Evolutionary conservation across 1,140 invertebrate species (phyloP).

Genomic region (Hyles vespertilio): DNA sequence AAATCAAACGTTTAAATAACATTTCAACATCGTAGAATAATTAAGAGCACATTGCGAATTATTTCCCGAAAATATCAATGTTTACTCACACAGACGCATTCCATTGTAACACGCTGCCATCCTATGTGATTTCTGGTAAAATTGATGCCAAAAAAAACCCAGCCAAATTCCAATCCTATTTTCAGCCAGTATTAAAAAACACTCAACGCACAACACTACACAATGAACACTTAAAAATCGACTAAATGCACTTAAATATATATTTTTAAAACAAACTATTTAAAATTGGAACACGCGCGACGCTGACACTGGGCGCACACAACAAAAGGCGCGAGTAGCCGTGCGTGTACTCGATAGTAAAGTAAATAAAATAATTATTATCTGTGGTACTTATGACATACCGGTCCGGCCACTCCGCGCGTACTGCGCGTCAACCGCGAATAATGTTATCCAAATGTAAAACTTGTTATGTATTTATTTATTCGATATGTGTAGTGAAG

Average conservation of each 20-base stretch:
- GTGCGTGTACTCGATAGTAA: slow-evolving; percentile 9
- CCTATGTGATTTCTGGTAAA: no score
- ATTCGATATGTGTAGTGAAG: slow-evolving; percentile 33
- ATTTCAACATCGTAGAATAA: no score
- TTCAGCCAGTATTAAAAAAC: slow-evolving; percentile 4
- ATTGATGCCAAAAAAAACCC: not conserved
- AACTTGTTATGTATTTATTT: slow-evolving; percentile 46
- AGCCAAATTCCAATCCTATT: slow-evolving; percentile 12
- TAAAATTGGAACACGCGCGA: slow-evolving; percentile 16
- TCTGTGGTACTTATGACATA: slow-evolving; percentile 9
- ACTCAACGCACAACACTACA: slow-evolving; percentile 1
- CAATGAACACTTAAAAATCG: slow-evolving; percentile 8
- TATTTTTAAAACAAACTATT: slow-evolving; percentile 1
- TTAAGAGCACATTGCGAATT: no score
- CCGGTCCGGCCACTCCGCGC: slow-evolving; percentile 12
- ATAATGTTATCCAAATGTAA: slow-evolving; percentile 38
- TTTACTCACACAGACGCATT: slow-evolving; percentile 2
- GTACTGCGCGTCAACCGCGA: slow-evolving; percentile 37
- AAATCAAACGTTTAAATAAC: no score
- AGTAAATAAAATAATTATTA: slow-evolving; percentile 23
- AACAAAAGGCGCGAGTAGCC: slow-evolving; percentile 7
- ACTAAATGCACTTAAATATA: slow-evolving; percentile 2
- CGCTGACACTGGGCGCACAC: slow-evolving; percentile 7
- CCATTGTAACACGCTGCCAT: not conserved
- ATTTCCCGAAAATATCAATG: not conserved